Evolutionary conservation across 2,797 vertebrate species (phyloP), one percentile per base, ranked within the genome.

Genomic region (Enteromius anoplus): DNA sequence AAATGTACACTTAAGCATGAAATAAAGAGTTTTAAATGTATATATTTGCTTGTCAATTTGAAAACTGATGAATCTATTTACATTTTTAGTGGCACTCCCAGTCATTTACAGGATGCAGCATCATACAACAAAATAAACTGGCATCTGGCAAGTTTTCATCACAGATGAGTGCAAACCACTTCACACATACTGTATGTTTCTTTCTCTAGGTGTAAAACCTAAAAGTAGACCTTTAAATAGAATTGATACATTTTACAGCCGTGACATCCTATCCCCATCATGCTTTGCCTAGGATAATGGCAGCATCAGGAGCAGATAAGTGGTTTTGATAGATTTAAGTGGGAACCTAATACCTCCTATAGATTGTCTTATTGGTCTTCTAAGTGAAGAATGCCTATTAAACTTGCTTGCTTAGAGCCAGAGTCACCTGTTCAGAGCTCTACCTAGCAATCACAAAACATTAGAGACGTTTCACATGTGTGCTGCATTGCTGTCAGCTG

Each of bases 401-500:
- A 83, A 83, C 51, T 21, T 4, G 37, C 65, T 69, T 26, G 37
- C 75, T 71, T 70, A 15, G 32, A 78, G 55, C 82, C 29, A 37
- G 47, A 75, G 66, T 78, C 75, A 83, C 82, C 66, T 78, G 82
- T 78, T 78, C 42, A 11, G 65, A 0, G 71, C 65, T 78, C 65
- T 71, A 78, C 65, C 53, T 78, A 64, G 82, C 75, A 60, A 78
- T 83, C 26, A 78, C 10, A 49, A 60, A 77, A 83, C 65, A 78
- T 83, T 64, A 83, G 21, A 78, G 53, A 51, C 10, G 11, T 78
- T 78, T 71, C 65, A 83, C 53, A 78, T 75, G 62, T 80, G 69
- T 66, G 77, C 77, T 23, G 77, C 49, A 75, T 68, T 68, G 78
- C 72, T 37, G 70, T 88, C 85, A 88, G 85, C 87, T 88, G 87